Conservation (phyloP, 2,113 vertebrate species). For the Melanerpes aurifrons region DNA sequence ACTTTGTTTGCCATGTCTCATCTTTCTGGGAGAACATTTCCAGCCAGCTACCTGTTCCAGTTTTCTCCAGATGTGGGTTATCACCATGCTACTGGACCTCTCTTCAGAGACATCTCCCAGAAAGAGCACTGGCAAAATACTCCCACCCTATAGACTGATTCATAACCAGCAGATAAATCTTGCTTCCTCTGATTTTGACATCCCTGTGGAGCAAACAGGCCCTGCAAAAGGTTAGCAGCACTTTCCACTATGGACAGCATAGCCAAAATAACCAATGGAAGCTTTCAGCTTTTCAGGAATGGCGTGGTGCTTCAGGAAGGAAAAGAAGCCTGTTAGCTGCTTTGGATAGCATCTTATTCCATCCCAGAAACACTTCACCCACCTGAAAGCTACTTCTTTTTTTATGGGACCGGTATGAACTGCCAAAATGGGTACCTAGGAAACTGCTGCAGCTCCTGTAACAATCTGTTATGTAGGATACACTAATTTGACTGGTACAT, state of each 20-base stretch:
- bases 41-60: neutral
- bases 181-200: neutral
- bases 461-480: neutral
- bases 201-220: neutral
- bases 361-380: neutral
- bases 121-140: neutral
- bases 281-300: neutral
- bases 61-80: neutral
- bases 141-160: neutral
- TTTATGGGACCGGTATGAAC: neutral
- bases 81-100: neutral
- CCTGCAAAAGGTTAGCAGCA: neutral
- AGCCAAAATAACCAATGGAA: neutral
- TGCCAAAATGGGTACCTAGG: neutral
- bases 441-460: neutral
- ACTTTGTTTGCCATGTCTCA: neutral
- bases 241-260: rapidly evolving
- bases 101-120: neutral
- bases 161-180: neutral
- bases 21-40: neutral
- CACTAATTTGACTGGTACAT: neutral
- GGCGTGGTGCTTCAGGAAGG: neutral
- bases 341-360: neutral
- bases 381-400: neutral
- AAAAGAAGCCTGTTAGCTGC: neutral